Percentiles rank a stretch among this genome's conserved stretches.
Evolutionary conservation across 2,888 invertebrate genomes (phyloP).

Genomic region (Palloptera scutellata): DNA sequence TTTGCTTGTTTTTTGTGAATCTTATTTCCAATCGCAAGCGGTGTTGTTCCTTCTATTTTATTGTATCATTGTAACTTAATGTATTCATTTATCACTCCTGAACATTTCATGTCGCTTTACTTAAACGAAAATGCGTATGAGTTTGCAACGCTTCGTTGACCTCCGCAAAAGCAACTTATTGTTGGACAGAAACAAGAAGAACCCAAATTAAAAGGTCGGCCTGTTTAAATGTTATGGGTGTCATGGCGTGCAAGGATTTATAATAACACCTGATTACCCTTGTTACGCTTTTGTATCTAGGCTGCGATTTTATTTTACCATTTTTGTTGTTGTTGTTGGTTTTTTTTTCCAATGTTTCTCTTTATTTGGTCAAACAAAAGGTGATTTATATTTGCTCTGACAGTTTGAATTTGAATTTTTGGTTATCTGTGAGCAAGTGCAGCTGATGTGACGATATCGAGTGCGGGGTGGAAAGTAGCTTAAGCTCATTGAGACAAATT

Average conservation of each 20-base stretch:
- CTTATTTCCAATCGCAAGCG: too few species aligned
- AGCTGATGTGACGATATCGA: slow-evolving; percentile 28
- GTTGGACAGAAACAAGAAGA: too few species aligned
- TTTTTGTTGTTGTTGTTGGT: neutral
- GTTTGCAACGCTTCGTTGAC: neutral
- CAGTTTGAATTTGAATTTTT: slow-evolving; percentile 32
- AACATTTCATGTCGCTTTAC: too few species aligned
- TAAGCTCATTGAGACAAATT: slow-evolving; percentile 34
- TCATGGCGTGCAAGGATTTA: slow-evolving; percentile 41
- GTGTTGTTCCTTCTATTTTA: too few species aligned
- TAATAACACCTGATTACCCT: slow-evolving; percentile 42
- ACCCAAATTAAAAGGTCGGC: slow-evolving; percentile 4
- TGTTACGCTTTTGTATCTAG: slow-evolving; percentile 32
- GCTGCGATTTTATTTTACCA: neutral
- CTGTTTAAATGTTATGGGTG: slow-evolving; percentile 21
- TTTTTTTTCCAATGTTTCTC: neutral
- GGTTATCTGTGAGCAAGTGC: slow-evolving; percentile 34
- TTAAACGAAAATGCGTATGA: too few species aligned
- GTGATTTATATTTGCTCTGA: slow-evolving; percentile 33
- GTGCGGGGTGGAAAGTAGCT: slow-evolving; percentile 21
- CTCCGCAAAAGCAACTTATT: neutral
- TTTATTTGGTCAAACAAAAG: neutral
- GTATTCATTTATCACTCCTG: too few species aligned
- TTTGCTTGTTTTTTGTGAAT: too few species aligned
- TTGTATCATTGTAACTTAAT: too few species aligned